Percentiles rank a stretch among this genome's conserved stretches.
These are phyloP conservation scores for Nemopilema nomurai DNA, from an alignment of 30 jellyfish, hydroid and myxozoan genomes.

Conservation along the genomic window DNA sequence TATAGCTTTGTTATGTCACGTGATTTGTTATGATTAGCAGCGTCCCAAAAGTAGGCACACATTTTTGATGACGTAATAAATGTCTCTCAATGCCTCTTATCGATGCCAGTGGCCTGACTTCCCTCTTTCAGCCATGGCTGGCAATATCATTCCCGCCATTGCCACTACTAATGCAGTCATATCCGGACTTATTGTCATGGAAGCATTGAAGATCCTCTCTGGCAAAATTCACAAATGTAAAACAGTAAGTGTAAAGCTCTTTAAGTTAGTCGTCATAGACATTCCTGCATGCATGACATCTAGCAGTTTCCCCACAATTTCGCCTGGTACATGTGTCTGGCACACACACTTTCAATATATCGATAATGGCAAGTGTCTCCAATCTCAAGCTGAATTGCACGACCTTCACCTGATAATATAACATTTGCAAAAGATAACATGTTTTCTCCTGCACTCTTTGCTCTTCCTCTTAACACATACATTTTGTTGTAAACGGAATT, in stretches of 20 bases:
- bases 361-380: not conserved
- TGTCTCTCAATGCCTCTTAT: too few species aligned
- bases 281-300: not conserved
- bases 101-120: too few species aligned
- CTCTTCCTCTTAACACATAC: too few species aligned
- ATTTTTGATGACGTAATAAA: too few species aligned
- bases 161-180: slow-evolving; percentile 99
- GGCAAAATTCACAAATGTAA: slow-evolving; percentile 79
- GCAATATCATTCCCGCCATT: slow-evolving; percentile 98
- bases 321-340: not conserved
- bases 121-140: slow-evolving; percentile 78
- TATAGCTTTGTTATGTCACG: too few species aligned
- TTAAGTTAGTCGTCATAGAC: not conserved
- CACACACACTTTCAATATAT: not conserved
- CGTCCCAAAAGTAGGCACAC: too few species aligned
- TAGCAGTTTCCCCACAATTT: not conserved
- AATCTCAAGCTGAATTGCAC: not conserved
- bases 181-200: slow-evolving; percentile 96
- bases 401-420: too few species aligned
- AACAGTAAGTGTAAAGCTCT: slow-evolving; percentile 44
- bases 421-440: too few species aligned
- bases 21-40: too few species aligned
- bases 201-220: slow-evolving; percentile 85
- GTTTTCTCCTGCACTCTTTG: too few species aligned
- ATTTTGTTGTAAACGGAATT: too few species aligned